These are phyloP conservation scores for Tupaia chinensis DNA, from an alignment of 2,113 vertebrate species.

Conservation along the genomic window DNA sequence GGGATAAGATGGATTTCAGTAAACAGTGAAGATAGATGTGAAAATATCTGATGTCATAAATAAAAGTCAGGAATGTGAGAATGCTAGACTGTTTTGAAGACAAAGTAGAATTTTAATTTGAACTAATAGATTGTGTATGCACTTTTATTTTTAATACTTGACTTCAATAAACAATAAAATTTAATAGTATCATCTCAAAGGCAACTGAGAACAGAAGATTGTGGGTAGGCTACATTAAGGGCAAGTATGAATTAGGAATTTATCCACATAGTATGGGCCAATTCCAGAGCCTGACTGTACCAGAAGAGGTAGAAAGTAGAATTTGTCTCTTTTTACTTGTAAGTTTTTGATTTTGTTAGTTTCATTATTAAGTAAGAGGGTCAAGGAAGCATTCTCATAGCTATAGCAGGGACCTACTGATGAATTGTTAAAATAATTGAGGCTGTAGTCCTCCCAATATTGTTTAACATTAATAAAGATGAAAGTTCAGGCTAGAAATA, in stretches of 20 bases:
- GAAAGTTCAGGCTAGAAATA: background rate
- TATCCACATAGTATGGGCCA: background rate
- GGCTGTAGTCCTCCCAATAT: background rate
- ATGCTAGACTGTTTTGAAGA: background rate
- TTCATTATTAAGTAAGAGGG: background rate
- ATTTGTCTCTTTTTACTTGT: background rate
- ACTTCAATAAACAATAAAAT: background rate
- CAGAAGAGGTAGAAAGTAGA: background rate
- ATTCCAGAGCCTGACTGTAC: background rate
- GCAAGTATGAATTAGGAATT: background rate
- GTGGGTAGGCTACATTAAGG: too few relatives aligned
- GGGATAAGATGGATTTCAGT: background rate
- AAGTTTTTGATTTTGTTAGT: background rate
- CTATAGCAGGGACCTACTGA: background rate
- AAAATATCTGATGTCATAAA: background rate
- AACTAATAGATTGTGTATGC: background rate
- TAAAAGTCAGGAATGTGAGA: background rate
- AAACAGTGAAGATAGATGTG: background rate
- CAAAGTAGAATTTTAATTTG: background rate
- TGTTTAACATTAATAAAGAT: background rate
- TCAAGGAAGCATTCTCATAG: background rate
- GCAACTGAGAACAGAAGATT: background rate
- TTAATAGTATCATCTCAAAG: background rate
- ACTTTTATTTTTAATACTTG: background rate
- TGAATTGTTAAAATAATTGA: background rate